Conservation (phyloP, 30 jellyfish, hydroid and myxozoan species). For the Rhopilema esculentum region DNA sequence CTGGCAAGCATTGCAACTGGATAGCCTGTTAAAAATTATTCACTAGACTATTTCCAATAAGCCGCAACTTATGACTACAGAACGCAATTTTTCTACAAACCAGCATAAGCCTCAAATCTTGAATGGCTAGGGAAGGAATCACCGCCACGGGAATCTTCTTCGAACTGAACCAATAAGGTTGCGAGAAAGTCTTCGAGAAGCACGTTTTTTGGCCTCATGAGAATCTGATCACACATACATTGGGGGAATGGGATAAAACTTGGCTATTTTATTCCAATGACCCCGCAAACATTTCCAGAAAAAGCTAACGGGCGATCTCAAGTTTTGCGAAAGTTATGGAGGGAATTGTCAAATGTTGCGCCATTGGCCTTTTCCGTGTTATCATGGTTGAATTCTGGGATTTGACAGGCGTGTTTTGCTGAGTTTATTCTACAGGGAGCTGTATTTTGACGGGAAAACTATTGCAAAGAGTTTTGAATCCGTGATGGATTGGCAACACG, state of each 20-base stretch:
- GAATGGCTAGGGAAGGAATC: background rate
- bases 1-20: too few species aligned
- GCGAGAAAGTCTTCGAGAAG: background rate
- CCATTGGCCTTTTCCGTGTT: background rate
- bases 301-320: background rate
- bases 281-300: background rate
- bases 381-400: background rate
- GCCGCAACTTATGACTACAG: too few species aligned
- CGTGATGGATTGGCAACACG: background rate
- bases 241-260: background rate
- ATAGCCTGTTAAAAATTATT: too few species aligned
- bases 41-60: too few species aligned
- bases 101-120: background rate
- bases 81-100: too few species aligned
- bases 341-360: background rate
- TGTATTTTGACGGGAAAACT: background rate
- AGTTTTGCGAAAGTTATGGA: background rate
- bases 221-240: background rate
- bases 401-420: background rate
- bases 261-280: background rate
- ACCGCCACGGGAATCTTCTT: background rate
- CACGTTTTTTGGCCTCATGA: background rate
- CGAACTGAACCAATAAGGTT: background rate
- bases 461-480: background rate
- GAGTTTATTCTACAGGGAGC: background rate